Evolutionary conservation across 1,140 invertebrate species (phyloP).

Genomic region (Nephotettix cincticeps): DNA sequence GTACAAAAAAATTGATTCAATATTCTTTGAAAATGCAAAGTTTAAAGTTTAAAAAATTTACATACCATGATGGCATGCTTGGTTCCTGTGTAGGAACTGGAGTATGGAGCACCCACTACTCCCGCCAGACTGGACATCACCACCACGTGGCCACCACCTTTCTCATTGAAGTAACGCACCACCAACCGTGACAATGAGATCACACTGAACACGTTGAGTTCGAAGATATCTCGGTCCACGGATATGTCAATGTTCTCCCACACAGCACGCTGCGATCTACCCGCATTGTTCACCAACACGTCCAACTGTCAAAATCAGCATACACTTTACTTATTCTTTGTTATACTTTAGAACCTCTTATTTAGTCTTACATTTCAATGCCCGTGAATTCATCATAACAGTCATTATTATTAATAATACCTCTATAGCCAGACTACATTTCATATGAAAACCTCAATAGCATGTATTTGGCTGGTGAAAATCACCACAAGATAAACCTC

Average conservation of each 20-base stretch:
- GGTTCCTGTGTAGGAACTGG: conserved; percentile 72
- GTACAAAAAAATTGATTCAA: too few species aligned
- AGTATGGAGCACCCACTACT: conserved; percentile 66
- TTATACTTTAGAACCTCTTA: too few species aligned
- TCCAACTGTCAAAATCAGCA: conserved; percentile 66
- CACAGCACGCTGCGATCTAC: conserved; percentile 71
- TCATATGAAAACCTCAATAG: too few species aligned
- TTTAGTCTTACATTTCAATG: too few species aligned
- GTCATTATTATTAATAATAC: too few species aligned
- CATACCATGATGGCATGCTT: conserved; percentile 82
- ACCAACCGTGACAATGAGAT: conserved; percentile 69
- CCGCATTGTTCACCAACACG: conserved; percentile 80
- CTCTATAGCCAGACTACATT: too few species aligned
- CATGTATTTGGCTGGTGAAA: too few species aligned
- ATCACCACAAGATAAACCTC: too few species aligned
- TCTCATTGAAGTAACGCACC: conserved; percentile 63
- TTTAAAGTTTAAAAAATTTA: too few species aligned
- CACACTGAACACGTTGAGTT: conserved; percentile 78
- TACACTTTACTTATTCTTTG: too few species aligned
- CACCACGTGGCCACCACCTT: conserved; percentile 64
- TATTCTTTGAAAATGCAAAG: too few species aligned
- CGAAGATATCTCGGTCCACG: conserved; percentile 77
- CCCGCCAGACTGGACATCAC: conserved; percentile 74
- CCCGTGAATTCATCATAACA: too few species aligned
- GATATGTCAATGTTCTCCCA: conserved; percentile 74